Evolutionary conservation across 2,113 vertebrate species (phyloP).

Genomic region (Beaufortia kweichowensis): DNA sequence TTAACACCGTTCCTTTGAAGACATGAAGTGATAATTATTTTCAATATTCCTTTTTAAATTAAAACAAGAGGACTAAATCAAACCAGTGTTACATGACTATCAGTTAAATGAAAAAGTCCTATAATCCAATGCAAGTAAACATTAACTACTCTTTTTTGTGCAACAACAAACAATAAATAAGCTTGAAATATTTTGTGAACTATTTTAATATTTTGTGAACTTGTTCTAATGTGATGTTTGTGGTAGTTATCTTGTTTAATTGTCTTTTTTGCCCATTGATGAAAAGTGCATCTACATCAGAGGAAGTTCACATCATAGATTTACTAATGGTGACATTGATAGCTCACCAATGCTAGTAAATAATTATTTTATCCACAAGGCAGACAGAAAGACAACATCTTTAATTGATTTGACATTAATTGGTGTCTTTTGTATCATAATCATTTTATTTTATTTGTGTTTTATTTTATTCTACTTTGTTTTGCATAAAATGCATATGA

Average conservation of each 20-base stretch:
- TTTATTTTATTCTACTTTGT: constrained; percentile 81
- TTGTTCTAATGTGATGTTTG: constrained; percentile 60
- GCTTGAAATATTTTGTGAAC: constrained; percentile 66
- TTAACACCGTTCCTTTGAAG: background rate
- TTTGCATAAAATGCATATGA: constrained; percentile 98
- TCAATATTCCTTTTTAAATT: too few species aligned
- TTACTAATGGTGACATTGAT: constrained; percentile 77
- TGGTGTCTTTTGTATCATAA: constrained; percentile 94
- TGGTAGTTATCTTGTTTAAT: constrained; percentile 67
- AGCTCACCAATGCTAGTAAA: constrained; percentile 84
- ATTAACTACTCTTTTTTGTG: constrained; percentile 54
- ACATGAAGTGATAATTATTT: background rate
- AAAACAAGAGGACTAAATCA: background rate
- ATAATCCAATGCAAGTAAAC: constrained; percentile 12
- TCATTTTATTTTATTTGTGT: constrained; percentile 78
- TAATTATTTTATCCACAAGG: constrained; percentile 76
- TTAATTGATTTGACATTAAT: constrained; percentile 69
- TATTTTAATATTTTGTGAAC: constrained; percentile 47
- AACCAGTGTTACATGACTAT: background rate
- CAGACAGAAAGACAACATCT: constrained; percentile 69
- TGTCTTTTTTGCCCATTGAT: constrained; percentile 65
- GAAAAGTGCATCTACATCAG: constrained; percentile 69
- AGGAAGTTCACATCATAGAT: constrained; percentile 72
- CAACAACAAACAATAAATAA: constrained; percentile 65
- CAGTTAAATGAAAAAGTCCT: background rate